A percentile compares a stretch with the other conserved stretches of the same genome.
phyloP scores from a whole-genome alignment of 2,888 invertebrate genomes.

The Hybos culiciformis region DNA sequence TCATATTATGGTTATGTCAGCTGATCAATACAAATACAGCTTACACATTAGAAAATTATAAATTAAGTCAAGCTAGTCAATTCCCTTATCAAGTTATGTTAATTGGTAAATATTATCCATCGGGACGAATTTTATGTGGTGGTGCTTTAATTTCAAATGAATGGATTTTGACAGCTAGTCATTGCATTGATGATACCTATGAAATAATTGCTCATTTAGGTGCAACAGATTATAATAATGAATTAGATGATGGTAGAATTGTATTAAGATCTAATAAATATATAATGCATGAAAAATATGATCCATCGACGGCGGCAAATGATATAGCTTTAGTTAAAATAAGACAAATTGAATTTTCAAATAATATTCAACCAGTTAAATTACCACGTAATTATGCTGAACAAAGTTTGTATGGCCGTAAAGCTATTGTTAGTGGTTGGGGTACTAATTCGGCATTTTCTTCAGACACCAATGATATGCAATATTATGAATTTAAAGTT shows the following conservation, averaged over 20 bases:
- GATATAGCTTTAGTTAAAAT: background rate
- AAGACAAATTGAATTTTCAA: background rate
- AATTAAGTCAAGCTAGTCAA: too few relatives aligned
- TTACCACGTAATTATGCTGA: background rate
- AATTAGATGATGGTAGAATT: background rate
- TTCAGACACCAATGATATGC: conserved; percentile 26
- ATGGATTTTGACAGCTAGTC: background rate
- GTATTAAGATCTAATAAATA: background rate
- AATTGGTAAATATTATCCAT: background rate
- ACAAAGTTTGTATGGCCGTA: conserved; percentile 22
- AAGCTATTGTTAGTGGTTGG: conserved; percentile 33
- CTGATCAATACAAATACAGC: too few relatives aligned
- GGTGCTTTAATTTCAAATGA: background rate
- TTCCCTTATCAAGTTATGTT: conserved; percentile 1
- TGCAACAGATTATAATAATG: background rate
- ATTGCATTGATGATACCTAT: background rate
- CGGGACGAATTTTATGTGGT: background rate
- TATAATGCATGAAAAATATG: background rate
- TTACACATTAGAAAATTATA: too few relatives aligned
- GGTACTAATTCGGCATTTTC: conserved; percentile 24
- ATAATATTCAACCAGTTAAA: conserved; percentile 1
- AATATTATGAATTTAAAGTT: conserved; percentile 30
- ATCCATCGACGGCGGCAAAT: background rate
- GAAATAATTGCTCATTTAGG: background rate
- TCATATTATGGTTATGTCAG: too few relatives aligned